Percentiles rank a stretch among this genome's conserved stretches.
Conservation (phyloP, 2,888 invertebrate species). For the Troides oblongomaculatus region DNA sequence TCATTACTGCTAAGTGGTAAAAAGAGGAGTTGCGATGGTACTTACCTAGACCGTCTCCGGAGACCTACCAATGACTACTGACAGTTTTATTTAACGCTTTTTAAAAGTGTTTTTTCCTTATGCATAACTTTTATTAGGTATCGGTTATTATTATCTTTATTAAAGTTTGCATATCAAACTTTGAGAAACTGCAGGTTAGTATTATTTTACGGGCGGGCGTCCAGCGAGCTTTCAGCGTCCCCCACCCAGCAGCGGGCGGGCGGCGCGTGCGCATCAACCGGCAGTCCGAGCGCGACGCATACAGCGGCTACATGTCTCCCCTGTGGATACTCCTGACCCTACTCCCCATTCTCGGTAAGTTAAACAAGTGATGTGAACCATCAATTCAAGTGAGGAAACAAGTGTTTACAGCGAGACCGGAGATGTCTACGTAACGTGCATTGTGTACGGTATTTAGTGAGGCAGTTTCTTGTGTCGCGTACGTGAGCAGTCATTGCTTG, state of each 20-base stretch:
- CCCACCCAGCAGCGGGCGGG: constrained; percentile 30
- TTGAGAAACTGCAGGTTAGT: constrained; percentile 9
- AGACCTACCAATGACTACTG: no score
- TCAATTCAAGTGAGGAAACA: constrained; percentile 40
- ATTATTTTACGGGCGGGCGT: constrained; percentile 58
- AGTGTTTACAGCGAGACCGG: constrained; percentile 8
- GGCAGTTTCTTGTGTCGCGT: constrained; percentile 36
- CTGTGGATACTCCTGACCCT: constrained; percentile 73
- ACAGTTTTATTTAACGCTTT: no score
- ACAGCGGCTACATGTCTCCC: constrained; percentile 74
- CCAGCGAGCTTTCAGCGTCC: constrained; percentile 52
- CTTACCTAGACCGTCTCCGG: no score
- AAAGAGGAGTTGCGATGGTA: no score
- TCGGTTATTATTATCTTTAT: not conserved
- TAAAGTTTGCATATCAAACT: not conserved
- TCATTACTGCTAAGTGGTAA: no score
- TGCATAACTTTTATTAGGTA: no score
- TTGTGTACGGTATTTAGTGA: constrained; percentile 24
- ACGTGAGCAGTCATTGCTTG: constrained; percentile 18
- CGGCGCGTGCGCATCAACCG: constrained; percentile 49
- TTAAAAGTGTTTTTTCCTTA: no score
- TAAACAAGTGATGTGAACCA: constrained; percentile 44
- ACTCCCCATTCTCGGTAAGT: constrained; percentile 77
- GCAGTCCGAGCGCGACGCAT: constrained; percentile 71
- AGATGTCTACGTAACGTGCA: constrained; percentile 22